Evolutionary conservation across 2,797 vertebrate genomes (phyloP), one percentile per base, ranked within the genome.

Genomic region (Propithecus perrieri): DNA sequence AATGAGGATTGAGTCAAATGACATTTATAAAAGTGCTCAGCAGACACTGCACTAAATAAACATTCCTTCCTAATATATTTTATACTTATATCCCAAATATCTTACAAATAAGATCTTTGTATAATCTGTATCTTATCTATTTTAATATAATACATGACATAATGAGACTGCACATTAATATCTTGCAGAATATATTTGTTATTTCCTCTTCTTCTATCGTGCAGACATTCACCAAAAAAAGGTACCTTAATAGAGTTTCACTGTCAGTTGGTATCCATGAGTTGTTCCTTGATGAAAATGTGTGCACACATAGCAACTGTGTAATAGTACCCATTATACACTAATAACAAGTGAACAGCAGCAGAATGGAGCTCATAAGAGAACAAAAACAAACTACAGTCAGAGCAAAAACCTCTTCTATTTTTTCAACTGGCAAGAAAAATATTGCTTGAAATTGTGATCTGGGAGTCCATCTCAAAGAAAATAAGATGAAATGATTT

Each of bases 401-500:
- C 67, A 90, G 69, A 92, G n/a, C n/a, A 74, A 90, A 93, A 78
- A 67, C 14, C 5, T 7, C 11, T 81, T 78, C 55, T 83, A 43
- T 79, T 95, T 94, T 96, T 96, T 95, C 48, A 92, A 86, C 53
- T 94, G 63, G 17, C 24, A 92, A 67, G 65, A 90, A 89, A 86
- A 81, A 86, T 88, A 90, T 83, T 91, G 30, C 57, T 96, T 89
- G 84, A 94, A 92, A 86, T 97, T 97, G 76, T 95, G 41, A 89
- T 83, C 90, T 93, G 57, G 63, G 90, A 95, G 74, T 57, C 55
- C 24, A 86, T 95, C 55, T 72, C 92, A 95, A 93, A 96, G 91
- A 95, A 96, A 97, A 55, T 67, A 95, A 92, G 69, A 92, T 74
- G 57, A 95, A 96, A 97, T 97, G 76, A 96, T 88, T 97, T 97